Percentiles rank a stretch among this genome's conserved stretches.
Conservation (phyloP, 1,140 invertebrate species). For the Portunus trituberculatus region DNA sequence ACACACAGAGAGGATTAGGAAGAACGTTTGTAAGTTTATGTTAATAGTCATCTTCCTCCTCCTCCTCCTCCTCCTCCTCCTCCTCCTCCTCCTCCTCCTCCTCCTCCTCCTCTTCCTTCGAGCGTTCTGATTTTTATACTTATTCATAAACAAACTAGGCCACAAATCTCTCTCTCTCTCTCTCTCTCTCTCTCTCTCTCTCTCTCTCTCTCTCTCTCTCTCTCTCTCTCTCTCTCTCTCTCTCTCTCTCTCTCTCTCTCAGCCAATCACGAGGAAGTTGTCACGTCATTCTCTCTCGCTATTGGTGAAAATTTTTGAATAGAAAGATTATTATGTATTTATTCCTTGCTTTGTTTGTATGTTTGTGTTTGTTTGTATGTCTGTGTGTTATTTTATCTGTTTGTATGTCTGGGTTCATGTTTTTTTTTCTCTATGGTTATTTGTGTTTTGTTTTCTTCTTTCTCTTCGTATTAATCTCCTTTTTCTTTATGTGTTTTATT, state of each 20-base stretch:
- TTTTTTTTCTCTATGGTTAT: too few species aligned
- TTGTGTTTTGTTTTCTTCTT: too few species aligned
- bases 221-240: not conserved
- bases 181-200: not conserved
- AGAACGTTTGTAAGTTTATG: not conserved
- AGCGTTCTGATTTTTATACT: not conserved
- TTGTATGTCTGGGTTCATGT: not conserved
- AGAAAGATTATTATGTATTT: too few species aligned
- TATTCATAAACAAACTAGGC: not conserved
- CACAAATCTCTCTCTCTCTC: not conserved
- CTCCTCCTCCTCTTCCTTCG: not conserved
- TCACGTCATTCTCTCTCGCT: too few species aligned
- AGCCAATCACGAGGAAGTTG: too few species aligned
- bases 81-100: not conserved
- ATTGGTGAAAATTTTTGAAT: too few species aligned
- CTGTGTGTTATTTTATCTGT: not conserved
- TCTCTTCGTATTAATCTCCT: too few species aligned
- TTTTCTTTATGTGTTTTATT: too few species aligned
- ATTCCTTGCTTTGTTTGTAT: too few species aligned
- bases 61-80: not conserved
- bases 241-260: not conserved
- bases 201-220: not conserved
- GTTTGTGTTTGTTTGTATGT: not conserved
- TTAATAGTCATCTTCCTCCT: not conserved
- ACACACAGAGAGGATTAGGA: not conserved